Conservation (phyloP, 2,113 vertebrate genomes). For the Engraulis encrasicolus region DNA sequence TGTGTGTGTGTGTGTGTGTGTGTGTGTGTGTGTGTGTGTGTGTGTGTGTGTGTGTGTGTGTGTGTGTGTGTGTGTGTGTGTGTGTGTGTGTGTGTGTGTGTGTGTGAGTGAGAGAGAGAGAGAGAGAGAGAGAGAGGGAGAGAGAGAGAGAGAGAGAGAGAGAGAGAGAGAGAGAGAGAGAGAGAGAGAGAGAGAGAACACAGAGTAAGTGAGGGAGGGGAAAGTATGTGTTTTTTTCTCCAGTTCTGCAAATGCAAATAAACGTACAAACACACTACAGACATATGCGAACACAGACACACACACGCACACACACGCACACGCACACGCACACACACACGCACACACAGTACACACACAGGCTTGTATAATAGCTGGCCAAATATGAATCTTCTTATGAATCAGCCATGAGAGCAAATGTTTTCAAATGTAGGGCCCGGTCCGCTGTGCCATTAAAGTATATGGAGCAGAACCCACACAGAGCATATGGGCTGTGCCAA, state of each 20-base stretch:
- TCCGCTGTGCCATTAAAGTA: constrained; percentile 73
- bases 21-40: not conserved
- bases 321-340: not conserved
- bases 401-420: constrained; percentile 60
- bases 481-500: constrained; percentile 63
- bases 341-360: not conserved
- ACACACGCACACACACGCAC: not conserved
- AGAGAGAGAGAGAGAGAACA: not conserved
- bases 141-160: not conserved
- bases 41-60: constrained; percentile 5
- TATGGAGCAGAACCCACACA: constrained; percentile 73
- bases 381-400: constrained; percentile 48
- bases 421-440: constrained; percentile 68
- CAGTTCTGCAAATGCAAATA: not conserved
- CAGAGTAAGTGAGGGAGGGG: not conserved
- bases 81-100: not conserved
- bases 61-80: not conserved
- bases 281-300: not conserved
- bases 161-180: too few relatives aligned
- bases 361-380: not conserved
- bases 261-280: not conserved
- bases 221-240: not conserved
- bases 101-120: not conserved
- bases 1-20: constrained; percentile 2
- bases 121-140: not conserved